Evolutionary conservation across 2,113 vertebrate genomes (phyloP).

Genomic region (Catagonus wagneri): DNA sequence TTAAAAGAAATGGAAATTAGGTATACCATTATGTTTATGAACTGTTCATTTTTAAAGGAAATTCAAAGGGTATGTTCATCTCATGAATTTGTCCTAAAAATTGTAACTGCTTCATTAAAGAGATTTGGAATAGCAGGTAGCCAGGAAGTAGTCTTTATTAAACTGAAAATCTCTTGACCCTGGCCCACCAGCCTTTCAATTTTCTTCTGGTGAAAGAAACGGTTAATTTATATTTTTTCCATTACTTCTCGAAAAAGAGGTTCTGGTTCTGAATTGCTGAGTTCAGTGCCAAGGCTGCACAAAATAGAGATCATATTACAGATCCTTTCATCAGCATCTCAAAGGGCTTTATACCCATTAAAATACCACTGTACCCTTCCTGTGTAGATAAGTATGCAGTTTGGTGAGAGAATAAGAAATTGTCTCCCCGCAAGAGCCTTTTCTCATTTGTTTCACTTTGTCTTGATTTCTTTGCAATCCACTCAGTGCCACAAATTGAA

Average conservation of each 20-base stretch:
- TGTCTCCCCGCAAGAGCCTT: neutral
- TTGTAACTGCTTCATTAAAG: neutral
- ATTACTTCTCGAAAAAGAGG: neutral
- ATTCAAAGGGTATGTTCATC: slow-evolving; percentile 4
- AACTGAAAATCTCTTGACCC: neutral
- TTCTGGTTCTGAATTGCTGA: neutral
- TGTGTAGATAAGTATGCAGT: neutral
- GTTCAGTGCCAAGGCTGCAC: neutral
- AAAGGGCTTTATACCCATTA: slow-evolving; percentile 1
- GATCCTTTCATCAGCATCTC: slow-evolving; percentile 6
- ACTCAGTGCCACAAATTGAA: neutral
- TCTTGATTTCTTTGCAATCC: neutral
- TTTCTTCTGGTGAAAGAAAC: neutral
- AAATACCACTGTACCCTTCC: neutral
- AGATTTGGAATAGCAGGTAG: neutral
- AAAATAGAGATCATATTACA: slow-evolving; percentile 21
- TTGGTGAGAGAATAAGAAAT: neutral
- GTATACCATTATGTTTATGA: slow-evolving; percentile 13
- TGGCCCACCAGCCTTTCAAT: neutral
- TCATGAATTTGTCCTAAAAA: slow-evolving; percentile 27
- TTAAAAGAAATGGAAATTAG: slow-evolving; percentile 61
- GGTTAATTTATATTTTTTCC: slow-evolving; percentile 48
- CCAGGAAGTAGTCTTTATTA: slow-evolving; percentile 28
- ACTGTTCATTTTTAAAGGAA: slow-evolving; percentile 17
- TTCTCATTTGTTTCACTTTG: neutral